Evolutionary conservation across 2,888 invertebrate genomes (phyloP).

Genomic region (Acleris sparsana): DNA sequence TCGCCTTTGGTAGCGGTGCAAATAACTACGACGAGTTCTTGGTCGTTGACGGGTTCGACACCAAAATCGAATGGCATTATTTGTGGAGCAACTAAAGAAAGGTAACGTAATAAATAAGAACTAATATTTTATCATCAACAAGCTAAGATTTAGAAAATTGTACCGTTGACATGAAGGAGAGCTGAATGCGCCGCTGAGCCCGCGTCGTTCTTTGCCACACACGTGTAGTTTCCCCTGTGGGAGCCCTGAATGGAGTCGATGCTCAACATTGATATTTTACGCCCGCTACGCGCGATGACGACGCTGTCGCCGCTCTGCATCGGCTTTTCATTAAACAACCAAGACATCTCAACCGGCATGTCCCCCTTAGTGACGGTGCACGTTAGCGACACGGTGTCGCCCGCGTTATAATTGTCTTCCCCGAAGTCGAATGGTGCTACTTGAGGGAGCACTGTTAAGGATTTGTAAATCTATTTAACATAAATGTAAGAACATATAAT

Average conservation of each 20-base stretch:
- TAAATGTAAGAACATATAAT: conserved; percentile 27
- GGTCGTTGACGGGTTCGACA: conserved; percentile 86
- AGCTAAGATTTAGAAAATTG: conserved; percentile 13
- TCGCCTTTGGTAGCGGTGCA: conserved; percentile 91
- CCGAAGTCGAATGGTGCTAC: conserved; percentile 86
- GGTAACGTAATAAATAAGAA: conserved; percentile 26
- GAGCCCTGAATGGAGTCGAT: conserved; percentile 79
- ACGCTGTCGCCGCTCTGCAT: conserved; percentile 71
- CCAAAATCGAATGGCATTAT: conserved; percentile 89
- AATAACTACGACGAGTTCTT: conserved; percentile 86
- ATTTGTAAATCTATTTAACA: conserved; percentile 19
- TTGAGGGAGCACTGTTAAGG: conserved; percentile 81
- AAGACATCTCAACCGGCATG: conserved; percentile 86
- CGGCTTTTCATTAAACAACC: conserved; percentile 77
- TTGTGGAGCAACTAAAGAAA: conserved; percentile 85
- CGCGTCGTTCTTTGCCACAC: conserved; percentile 79
- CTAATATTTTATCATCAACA: conserved; percentile 21
- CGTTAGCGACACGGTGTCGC: conserved; percentile 85
- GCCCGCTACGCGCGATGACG: conserved; percentile 70
- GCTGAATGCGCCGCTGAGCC: conserved; percentile 73
- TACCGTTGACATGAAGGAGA: conserved; percentile 77
- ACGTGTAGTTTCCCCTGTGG: conserved; percentile 81
- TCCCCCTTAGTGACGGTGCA: conserved; percentile 88
- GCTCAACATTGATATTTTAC: conserved; percentile 76
- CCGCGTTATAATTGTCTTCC: conserved; percentile 83